These are phyloP conservation scores for Drosophila trichaetosa DNA, from an alignment of 2,888 invertebrate genomes.

Conservation along the genomic window DNA sequence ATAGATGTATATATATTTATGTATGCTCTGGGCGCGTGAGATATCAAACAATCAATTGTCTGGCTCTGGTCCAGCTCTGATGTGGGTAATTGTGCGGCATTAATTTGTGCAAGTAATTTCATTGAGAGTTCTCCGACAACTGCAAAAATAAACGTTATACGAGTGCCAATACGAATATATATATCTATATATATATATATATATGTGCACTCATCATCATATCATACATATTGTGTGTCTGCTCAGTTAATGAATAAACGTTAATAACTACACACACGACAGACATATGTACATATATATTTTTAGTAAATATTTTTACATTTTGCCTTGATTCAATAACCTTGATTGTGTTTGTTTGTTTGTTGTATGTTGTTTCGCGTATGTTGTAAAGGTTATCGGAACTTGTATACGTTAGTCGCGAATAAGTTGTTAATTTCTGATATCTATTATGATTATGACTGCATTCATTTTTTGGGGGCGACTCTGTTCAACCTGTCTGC, in stretches of 20 bases:
- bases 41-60: conserved; percentile 72
- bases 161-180: conserved; percentile 7
- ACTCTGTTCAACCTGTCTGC: conserved; percentile 1
- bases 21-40: conserved; percentile 21
- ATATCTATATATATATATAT: conserved; percentile 8
- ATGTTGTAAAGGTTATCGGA: conserved; percentile 56
- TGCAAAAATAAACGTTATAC: conserved; percentile 23
- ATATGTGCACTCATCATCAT: conserved; percentile 13
- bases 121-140: conserved; percentile 45
- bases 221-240: conserved; percentile 32
- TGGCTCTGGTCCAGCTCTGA: conserved; percentile 51
- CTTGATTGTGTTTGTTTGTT: conserved; percentile 55
- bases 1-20: conserved; percentile 31
- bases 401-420: conserved; percentile 33
- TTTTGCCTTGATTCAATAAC: conserved; percentile 57
- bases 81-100: conserved; percentile 67
- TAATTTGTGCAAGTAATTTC: conserved; percentile 80
- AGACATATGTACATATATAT: conserved; percentile 11
- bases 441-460: conserved; percentile 26
- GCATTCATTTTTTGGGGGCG: conserved; percentile 12
- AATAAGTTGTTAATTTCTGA: conserved; percentile 56
- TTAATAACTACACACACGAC: conserved; percentile 60
- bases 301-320: conserved; percentile 65
- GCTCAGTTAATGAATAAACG: conserved; percentile 54
- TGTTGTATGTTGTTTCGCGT: conserved; percentile 3